These are phyloP conservation scores for Sturmia bella DNA, from an alignment of 2,888 invertebrate genomes.

Conservation along the genomic window DNA sequence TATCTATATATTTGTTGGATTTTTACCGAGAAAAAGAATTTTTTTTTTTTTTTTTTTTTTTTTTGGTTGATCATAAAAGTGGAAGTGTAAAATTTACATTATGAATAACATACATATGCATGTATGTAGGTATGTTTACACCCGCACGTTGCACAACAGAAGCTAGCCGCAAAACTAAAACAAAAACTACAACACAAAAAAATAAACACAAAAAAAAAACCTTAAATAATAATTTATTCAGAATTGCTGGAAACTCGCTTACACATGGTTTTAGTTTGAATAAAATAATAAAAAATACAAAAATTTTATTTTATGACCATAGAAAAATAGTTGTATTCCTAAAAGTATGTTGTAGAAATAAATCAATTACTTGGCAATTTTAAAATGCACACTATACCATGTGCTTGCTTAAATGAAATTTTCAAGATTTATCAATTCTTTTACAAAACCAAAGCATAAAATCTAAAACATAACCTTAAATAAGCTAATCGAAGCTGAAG, in stretches of 20 bases:
- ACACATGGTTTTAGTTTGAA: no score
- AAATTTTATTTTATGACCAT: background rate
- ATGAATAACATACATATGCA: background rate
- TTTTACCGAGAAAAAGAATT: background rate
- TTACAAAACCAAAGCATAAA: background rate
- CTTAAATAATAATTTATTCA: background rate
- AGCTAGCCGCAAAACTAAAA: constrained; percentile 2
- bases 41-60: background rate
- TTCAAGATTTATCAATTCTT: no score
- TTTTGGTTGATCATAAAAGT: constrained; percentile 4
- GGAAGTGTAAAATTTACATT: constrained; percentile 25
- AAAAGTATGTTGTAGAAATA: constrained; percentile 23
- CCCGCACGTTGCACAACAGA: constrained; percentile 38
- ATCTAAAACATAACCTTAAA: background rate
- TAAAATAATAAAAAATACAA: background rate
- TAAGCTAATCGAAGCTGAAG: background rate
- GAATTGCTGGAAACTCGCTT: background rate
- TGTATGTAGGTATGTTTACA: background rate
- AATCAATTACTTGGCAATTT: constrained; percentile 13
- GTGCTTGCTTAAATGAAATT: background rate
- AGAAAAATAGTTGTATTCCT: background rate
- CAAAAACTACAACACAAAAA: constrained; percentile 1
- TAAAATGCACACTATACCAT: background rate
- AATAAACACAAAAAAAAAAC: background rate
- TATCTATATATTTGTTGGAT: constrained; percentile 14